Evolutionary conservation across 2,888 invertebrate species (phyloP), one percentile per base, ranked within the genome.

Genomic region (Ophion obscuratus): DNA sequence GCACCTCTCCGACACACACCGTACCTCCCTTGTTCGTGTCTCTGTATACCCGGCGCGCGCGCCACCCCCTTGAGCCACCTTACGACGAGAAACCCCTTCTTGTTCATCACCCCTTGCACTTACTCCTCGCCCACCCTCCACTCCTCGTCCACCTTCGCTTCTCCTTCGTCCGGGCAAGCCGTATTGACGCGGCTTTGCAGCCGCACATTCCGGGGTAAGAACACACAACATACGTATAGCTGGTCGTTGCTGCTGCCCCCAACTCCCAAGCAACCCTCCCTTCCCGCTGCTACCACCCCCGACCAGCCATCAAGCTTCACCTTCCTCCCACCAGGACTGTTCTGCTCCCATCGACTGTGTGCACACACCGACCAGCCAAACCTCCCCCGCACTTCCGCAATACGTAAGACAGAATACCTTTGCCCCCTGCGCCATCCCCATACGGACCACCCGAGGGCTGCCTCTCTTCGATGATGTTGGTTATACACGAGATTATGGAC

Each of bases 141-240:
- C 70, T 80, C 74, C 75, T 68, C 61, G 77, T 70, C 84, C 86
- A 83, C 84, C 81, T 81, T 82, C 84, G 85, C 87, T 89, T 89
- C 87, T 87, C 85, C 87, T 83, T 79, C 83, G 89, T 88, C 89
- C 91, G 89, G 90, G 89, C 89, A 87, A 88, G 86, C 78, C 90
- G 92, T 92, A 92, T 92, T 92, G 93, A 93, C 91, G 92, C 89
- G 90, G 88, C 92, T 92, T 91, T 91, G 90, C 91, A 90, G 88
- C 90, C 86, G 76, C 88, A 90, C 90, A 92, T 92, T 92, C 91
- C 90, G 86, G 88, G 87, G 14, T 87, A 90, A 91, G 90, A 89
- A 92, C 90, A 89, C 88, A 88, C 88, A 89, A 88, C 88, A 83
- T 85, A 86, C 81, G 83, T 88, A 88, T 81, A 87, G 71, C 66